Evolutionary conservation across 92 coral and sea anemone species (phyloP), one percentile per base, ranked within the genome.

Genomic region (Pocillopora meandrina): DNA sequence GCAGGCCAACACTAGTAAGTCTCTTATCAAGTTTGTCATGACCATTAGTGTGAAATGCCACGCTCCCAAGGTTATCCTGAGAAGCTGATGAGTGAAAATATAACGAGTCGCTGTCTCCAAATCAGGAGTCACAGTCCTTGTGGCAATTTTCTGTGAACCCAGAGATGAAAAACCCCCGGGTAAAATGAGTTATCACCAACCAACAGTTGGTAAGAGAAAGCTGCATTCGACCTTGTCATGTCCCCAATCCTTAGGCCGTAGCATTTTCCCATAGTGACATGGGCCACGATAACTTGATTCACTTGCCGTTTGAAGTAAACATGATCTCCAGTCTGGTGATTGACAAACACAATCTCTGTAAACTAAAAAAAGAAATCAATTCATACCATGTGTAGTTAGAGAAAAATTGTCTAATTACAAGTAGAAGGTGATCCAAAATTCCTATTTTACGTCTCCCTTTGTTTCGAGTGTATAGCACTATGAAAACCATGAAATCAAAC

Each of bases 21-120:
- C 86, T 74, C 35, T 63, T 72, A 21, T 66, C 11, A 10, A 21
- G 19, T 1, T 21, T 12, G 16, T 23, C 68, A 10, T 86, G 62
- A 12, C 89, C 90, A 55, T 87, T 87, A 55, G 65, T 70, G 71
- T 87, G 81, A 49, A 87, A 87, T 12, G 90, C 90, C 78, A 87
- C 90, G 23, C 90, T 87, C 12, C 19, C 11, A 71, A 35, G 64
- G 3, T 13, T 2, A 2, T 26, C 0, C 57, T 21, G 62, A 12
- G 85, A 61, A 1, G 90, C 21, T 52, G 90, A 62, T 26, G 87
- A 71, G 12, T 82, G 87, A 59, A 87, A 87, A 31, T 87, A 87
- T 2, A 87, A 70, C 18, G 90, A 87, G 5, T 14, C 0, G 0
- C 0, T 12, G 62, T 87, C 90, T 14, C 1, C 0, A 31, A 86